Percentiles rank a stretch among this genome's conserved stretches.
Conservation (phyloP, 2,888 invertebrate species). For the Hypomecis atomaria region DNA sequence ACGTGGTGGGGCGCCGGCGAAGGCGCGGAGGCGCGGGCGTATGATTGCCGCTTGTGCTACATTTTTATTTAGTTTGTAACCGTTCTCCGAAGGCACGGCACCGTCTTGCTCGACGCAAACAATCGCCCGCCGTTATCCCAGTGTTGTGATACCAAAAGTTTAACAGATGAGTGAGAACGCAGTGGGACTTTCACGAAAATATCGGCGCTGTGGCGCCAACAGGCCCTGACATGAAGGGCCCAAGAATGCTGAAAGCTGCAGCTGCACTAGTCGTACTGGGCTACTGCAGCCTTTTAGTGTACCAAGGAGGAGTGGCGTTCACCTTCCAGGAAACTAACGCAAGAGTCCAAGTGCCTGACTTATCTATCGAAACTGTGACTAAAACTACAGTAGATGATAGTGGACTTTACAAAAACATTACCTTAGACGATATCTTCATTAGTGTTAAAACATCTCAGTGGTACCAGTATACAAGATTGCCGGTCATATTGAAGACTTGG, state of each 20-base stretch:
- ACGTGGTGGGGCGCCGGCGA: constrained; percentile 73
- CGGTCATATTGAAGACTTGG: constrained; percentile 97
- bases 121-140: constrained; percentile 59
- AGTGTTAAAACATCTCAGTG: constrained; percentile 97
- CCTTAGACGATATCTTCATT: constrained; percentile 95
- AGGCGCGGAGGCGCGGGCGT: constrained; percentile 70
- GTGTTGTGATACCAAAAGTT: constrained; percentile 72
- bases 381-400: constrained; percentile 69
- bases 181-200: constrained; percentile 62
- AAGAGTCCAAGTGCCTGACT: constrained; percentile 73
- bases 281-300: constrained; percentile 86
- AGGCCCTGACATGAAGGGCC: constrained; percentile 76
- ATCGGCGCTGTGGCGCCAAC: constrained; percentile 72
- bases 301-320: constrained; percentile 83
- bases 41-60: constrained; percentile 80
- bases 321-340: constrained; percentile 79
- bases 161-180: constrained; percentile 80
- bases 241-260: constrained; percentile 78
- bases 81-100: constrained; percentile 65
- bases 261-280: constrained; percentile 82
- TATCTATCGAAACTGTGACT: constrained; percentile 81
- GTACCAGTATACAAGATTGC: constrained; percentile 93
- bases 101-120: constrained; percentile 48
- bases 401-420: constrained; percentile 84
- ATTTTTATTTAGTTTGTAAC: constrained; percentile 84